Evolutionary conservation across 1,140 invertebrate genomes (phyloP).

Genomic region (Pollicipes pollicipes): DNA sequence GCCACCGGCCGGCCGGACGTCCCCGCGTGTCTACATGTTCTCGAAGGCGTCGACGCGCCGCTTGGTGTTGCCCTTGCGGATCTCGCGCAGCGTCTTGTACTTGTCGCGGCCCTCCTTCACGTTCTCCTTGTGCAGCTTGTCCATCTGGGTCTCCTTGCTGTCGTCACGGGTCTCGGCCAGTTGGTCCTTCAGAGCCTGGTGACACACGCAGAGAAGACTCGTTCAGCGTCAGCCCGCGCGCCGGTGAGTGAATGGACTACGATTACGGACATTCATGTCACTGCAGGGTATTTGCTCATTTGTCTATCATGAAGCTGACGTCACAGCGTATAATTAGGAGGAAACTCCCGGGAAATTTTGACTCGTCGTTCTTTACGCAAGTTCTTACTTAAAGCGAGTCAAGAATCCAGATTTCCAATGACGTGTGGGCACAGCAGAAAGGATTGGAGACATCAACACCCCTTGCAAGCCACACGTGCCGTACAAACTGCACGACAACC

Average conservation of each 20-base stretch:
- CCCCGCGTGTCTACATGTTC: conserved; percentile 68
- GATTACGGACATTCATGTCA: conserved; percentile 9
- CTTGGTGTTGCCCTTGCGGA: conserved; percentile 97
- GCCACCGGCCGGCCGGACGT: neutral
- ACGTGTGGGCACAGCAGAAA: no score
- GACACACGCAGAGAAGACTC: conserved; percentile 18
- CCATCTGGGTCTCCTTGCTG: conserved; percentile 67
- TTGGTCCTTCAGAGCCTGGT: conserved; percentile 76
- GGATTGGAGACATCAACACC: no score
- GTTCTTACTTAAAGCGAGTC: no score
- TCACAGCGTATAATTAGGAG: no score
- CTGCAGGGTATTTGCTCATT: no score
- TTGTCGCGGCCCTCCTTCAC: conserved; percentile 83
- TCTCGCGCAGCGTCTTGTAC: conserved; percentile 85
- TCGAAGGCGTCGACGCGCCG: conserved; percentile 99
- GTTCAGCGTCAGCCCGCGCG: neutral
- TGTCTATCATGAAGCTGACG: no score
- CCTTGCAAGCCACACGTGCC: no score
- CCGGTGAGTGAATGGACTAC: neutral
- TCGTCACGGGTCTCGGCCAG: conserved; percentile 83
- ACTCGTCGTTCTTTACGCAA: no score
- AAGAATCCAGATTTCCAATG: no score
- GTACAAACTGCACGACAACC: no score
- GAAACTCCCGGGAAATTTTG: no score
- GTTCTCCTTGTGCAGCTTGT: conserved; percentile 83